Evolutionary conservation across 1,140 invertebrate genomes (phyloP).

Genomic region (Bombus terrestris): DNA sequence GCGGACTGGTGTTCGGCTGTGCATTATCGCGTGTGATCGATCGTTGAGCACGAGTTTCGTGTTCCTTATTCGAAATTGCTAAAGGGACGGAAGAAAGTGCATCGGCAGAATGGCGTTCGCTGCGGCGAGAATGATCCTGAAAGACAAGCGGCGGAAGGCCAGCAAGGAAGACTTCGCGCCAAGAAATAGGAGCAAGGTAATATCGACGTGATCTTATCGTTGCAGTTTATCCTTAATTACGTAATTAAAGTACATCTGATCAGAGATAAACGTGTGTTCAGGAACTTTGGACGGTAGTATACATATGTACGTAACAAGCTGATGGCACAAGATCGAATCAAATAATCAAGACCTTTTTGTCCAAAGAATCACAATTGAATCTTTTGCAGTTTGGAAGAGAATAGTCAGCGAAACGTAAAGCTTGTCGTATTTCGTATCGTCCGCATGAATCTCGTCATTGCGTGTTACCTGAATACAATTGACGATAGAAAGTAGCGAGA

Average conservation of each 20-base stretch:
- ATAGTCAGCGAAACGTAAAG: no score
- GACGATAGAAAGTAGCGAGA: not conserved
- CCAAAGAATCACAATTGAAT: no score
- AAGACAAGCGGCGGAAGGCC: conserved; percentile 90
- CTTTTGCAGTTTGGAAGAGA: no score
- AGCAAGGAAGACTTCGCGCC: conserved; percentile 90
- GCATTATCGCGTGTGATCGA: conserved; percentile 8
- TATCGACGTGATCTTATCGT: conserved; percentile 5
- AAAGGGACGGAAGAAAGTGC: conserved; percentile 5
- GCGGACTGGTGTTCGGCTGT: conserved; percentile 13
- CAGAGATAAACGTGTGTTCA: no score
- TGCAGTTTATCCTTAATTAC: no score
- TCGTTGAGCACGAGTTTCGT: not conserved
- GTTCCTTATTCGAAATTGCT: not conserved
- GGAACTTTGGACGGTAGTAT: no score
- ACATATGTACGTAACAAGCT: no score
- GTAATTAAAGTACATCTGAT: no score
- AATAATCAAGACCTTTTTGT: no score
- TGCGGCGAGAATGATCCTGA: conserved; percentile 91
- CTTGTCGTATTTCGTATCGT: not conserved
- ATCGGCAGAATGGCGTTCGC: conserved; percentile 89
- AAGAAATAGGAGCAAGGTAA: conserved; percentile 91
- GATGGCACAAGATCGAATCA: no score
- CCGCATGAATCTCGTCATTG: conserved; percentile 43
- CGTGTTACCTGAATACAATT: conserved; percentile 7